Evolutionary conservation across 2,113 vertebrate genomes (phyloP).

Genomic region (Bubo blakistoni): DNA sequence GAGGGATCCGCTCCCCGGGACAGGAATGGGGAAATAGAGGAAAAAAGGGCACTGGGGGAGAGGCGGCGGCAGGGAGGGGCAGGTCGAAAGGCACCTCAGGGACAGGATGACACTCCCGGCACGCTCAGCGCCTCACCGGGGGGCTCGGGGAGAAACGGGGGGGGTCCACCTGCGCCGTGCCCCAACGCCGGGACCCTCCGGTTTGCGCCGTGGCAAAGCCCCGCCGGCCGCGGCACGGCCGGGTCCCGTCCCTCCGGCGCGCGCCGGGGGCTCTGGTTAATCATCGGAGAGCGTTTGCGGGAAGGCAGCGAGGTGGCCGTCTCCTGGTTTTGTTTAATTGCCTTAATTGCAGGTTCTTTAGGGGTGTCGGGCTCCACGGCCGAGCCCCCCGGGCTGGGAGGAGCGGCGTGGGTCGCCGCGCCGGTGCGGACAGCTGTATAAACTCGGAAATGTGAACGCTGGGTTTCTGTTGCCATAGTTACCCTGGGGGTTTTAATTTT

Average conservation of each 20-base stretch:
- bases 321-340: constrained; percentile 34
- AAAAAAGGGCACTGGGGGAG: background rate
- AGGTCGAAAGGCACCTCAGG: background rate
- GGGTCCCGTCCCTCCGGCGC: background rate
- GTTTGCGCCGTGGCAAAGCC: background rate
- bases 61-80: background rate
- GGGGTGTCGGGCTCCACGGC: background rate
- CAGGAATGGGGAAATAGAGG: background rate
- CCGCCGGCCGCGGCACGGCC: background rate
- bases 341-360: constrained; percentile 19
- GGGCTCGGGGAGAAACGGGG: background rate
- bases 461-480: background rate
- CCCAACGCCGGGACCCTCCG: background rate
- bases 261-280: background rate
- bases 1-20: background rate
- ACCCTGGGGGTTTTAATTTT: no score
- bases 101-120: background rate
- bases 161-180: no score
- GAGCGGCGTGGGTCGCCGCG: background rate
- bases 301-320: background rate
- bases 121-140: background rate
- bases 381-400: background rate
- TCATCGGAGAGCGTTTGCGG: background rate
- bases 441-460: background rate
- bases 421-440: background rate